A percentile compares a stretch with the other conserved stretches of the same genome.
These are phyloP conservation scores for Hypanus sabinus DNA, from an alignment of 2,113 vertebrate genomes.

Conservation along the genomic window DNA sequence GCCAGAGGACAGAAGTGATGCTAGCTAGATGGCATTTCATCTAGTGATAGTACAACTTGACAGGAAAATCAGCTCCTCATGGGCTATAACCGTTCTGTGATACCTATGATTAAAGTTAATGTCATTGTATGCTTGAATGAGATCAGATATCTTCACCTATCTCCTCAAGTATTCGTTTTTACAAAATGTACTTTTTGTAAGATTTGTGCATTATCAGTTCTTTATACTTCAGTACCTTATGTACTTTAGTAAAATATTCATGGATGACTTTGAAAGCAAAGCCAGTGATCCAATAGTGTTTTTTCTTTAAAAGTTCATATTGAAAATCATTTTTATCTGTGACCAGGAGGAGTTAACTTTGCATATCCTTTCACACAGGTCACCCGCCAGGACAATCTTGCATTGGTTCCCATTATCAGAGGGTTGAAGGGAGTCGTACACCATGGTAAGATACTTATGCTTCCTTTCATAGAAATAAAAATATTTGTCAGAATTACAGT, in stretches of 20 bases:
- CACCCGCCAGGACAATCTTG: constrained; percentile 82
- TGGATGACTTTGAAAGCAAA: constrained; percentile 43
- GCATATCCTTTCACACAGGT: constrained; percentile 69
- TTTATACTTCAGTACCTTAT: neutral
- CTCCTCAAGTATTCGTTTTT: neutral
- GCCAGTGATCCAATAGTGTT: constrained; percentile 47
- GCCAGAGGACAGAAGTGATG: no score
- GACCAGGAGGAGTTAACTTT: constrained; percentile 59
- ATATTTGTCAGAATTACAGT: constrained; percentile 42
- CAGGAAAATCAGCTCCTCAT: no score
- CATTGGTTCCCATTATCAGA: constrained; percentile 88
- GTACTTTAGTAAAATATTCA: neutral
- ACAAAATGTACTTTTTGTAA: neutral
- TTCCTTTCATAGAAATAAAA: constrained; percentile 45
- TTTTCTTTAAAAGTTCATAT: constrained; percentile 51
- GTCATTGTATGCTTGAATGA: neutral
- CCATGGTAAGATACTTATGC: constrained; percentile 64
- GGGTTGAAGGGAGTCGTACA: constrained; percentile 92
- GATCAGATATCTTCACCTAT: neutral
- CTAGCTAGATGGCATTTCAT: no score
- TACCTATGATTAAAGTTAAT: neutral
- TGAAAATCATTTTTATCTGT: constrained; percentile 51
- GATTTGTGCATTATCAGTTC: constrained; percentile 1
- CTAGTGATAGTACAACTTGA: no score
- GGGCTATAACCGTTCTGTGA: no score